Evolutionary conservation across 92 coral and sea anemone genomes (phyloP), one percentile per base, ranked within the genome.

Genomic region (Porites divaricata): DNA sequence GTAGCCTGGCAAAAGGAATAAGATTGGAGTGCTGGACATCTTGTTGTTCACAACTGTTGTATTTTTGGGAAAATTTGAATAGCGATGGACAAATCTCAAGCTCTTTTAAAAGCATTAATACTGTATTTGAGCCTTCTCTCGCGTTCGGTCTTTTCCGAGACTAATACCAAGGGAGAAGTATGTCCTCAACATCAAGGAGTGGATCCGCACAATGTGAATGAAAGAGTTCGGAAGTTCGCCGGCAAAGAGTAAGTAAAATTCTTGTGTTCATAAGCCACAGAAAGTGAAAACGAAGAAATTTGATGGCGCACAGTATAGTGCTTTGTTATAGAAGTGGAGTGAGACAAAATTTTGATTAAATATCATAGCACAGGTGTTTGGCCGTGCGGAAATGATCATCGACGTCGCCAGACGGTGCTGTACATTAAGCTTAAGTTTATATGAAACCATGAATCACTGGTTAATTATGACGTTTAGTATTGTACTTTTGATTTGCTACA

Each of bases 191-290:
- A 52, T 73, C 63, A 20, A 58, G 81, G 85, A 16, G 65, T 3
- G 8, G 92, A 89, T 35, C 89, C 89, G 0, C 28, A 17, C 35
- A 86, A 85, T 45, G 89, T 85, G 23, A 85, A 85, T 15, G 77
- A 35, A 2, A 61, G 92, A 26, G 21, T 89, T 1, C 48, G 16
- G 48, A 86, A 80, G 48, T 59, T 89, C 5, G 83, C 75, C 23
- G 28, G 23, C 14, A 16, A 75, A 66, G 57, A 23, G 87, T 83
- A 74, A 83, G 87, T 62, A 64, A 26, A 13, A 1, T 41, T 56
- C 58, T 58, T 22, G 19, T 20, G 69, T 45, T 2, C 16, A 16
- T 24, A 4, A 70, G 20, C 12, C 11, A 1, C 0, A 26, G 45
- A 69, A 26, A 69, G 74, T 69, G 20, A n/a, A 69, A 69, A 15